These are phyloP conservation scores for Chionodraco myersi DNA, from an alignment of 2,113 vertebrate genomes.

Conservation along the genomic window DNA sequence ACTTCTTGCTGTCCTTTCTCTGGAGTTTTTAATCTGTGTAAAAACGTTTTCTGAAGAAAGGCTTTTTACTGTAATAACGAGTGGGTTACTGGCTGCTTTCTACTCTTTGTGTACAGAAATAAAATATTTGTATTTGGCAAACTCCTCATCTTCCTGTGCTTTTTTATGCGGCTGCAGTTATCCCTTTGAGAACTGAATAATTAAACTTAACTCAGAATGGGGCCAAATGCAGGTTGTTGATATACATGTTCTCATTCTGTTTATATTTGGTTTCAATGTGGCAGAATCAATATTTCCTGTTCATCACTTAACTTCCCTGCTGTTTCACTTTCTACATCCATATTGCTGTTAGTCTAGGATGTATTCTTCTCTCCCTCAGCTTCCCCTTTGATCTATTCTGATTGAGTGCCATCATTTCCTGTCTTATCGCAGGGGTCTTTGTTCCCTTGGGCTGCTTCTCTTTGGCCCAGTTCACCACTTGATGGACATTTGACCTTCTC, in stretches of 20 bases:
- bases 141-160: constrained; percentile 45
- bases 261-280: constrained; percentile 54
- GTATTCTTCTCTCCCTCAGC: background rate
- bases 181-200: constrained; percentile 46
- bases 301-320: constrained; percentile 6
- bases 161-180: constrained; percentile 28
- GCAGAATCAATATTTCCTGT: constrained; percentile 39
- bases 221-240: constrained; percentile 36
- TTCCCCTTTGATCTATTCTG: constrained; percentile 31
- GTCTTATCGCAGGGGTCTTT: constrained; percentile 45
- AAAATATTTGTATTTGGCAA: constrained; percentile 87
- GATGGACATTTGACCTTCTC: constrained; percentile 71
- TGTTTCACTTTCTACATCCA: background rate
- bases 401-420: constrained; percentile 47
- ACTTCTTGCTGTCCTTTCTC: constrained; percentile 60
- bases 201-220: constrained; percentile 41
- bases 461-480: constrained; percentile 19
- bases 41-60: constrained; percentile 76
- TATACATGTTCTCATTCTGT: constrained; percentile 44
- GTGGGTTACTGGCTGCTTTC: constrained; percentile 84
- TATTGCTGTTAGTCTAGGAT: constrained; percentile 7
- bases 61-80: constrained; percentile 82
- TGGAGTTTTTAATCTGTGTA: constrained; percentile 79
- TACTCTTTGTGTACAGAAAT: constrained; percentile 87
- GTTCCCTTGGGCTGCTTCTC: constrained; percentile 38